Base-by-base conservation (phyloP, 2,888 invertebrate species). In the Emmelina monodactyla region DNA sequence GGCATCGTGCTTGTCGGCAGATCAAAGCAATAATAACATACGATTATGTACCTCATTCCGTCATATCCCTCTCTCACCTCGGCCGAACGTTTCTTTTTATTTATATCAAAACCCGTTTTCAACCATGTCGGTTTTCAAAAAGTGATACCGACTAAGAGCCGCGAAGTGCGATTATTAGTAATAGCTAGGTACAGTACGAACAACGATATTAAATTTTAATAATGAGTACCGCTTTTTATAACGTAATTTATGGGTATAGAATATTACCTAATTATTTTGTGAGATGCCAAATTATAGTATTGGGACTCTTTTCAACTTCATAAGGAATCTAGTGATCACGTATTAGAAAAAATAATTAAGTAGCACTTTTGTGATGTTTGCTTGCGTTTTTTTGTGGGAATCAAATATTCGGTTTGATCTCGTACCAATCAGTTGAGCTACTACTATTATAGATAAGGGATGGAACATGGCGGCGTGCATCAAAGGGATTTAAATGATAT, bases 401-500 rank as follows among this genome's bases (percentile, higher is more conserved):
- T 25, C 11, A n/a, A n/a, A n/a, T 11, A 11, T 11, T 25, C 25
- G 4, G 25, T 25, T 25, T 25, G n/a, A 25, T 25, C n/a, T n/a
- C n/a, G n/a, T n/a, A n/a, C n/a, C n/a, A n/a, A n/a, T n/a, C n/a
- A n/a, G n/a, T n/a, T n/a, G n/a, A n/a, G n/a, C n/a, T n/a, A n/a
- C n/a, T n/a, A n/a, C n/a, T n/a, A n/a, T n/a, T n/a, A n/a, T n/a
- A n/a, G n/a, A n/a, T n/a, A n/a, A 25, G 25, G 25, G 16, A n/a
- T 34, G 55, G 47, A 42, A 44, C 43, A 41, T 43, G 56, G 49
- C 71, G 71, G 69, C 53, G 42, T 46, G 46, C 45, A 56, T 72
- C 66, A 72, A 73, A 75, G 67, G 66, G 66, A 69, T 70, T 68
- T 65, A 64, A 70, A 67, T 67, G 64, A 67, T 75, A 73, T 72